These are phyloP conservation scores for Oryzias celebensis DNA, from an alignment of 2,113 vertebrate species.

Conservation along the genomic window DNA sequence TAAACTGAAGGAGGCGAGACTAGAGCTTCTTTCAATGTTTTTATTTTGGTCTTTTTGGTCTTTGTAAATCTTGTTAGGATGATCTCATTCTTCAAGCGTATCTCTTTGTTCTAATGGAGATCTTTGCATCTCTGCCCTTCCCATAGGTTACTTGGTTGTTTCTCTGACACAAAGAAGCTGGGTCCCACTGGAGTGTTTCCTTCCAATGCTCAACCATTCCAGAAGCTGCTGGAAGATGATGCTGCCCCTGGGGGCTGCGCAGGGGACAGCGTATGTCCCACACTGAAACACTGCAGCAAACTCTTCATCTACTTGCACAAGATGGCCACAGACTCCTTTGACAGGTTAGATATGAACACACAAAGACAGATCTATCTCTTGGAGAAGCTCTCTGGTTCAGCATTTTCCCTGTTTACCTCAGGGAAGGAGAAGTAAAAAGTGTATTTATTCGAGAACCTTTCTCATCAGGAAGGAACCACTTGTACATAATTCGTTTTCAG, in stretches of 20 bases:
- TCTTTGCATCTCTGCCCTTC: accelerated
- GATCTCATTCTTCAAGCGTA: no score
- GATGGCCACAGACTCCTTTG: conserved; percentile 97
- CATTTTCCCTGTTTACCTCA: no score
- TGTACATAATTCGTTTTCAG: no score
- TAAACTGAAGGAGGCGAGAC: no score
- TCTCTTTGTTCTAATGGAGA: neutral
- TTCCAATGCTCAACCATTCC: conserved; percentile 92
- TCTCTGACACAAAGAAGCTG: conserved; percentile 92
- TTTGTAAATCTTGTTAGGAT: neutral
- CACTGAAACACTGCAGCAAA: conserved; percentile 92
- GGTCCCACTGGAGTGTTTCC: conserved; percentile 84
- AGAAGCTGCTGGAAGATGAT: conserved; percentile 93
- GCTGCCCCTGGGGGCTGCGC: conserved; percentile 65
- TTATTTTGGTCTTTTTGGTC: no score
- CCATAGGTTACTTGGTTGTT: conserved; percentile 90
- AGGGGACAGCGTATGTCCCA: conserved; percentile 86
- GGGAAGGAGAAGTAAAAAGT: no score
- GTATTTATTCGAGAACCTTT: no score
- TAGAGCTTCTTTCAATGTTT: no score
- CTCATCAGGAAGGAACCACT: no score
- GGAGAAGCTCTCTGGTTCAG: no score
- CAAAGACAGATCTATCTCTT: no score
- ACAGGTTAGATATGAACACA: conserved; percentile 82
- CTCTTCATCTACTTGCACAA: conserved; percentile 98